phyloP scores from a whole-genome alignment of 2,797 vertebrate genomes.

The Chloroceryle inda region DNA sequence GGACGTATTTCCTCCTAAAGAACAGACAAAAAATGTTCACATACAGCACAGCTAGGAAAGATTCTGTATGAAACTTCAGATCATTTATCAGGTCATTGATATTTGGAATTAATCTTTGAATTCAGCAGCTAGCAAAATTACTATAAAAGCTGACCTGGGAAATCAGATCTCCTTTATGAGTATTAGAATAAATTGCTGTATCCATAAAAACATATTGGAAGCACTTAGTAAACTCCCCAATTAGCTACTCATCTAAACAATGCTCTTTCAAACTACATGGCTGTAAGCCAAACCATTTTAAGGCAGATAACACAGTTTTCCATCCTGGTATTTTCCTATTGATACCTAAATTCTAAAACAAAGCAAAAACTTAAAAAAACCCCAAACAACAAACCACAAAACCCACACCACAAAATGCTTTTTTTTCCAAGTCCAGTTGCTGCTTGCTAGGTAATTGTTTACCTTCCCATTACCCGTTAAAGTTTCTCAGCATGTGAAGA shows the following conservation, averaged over 20 bases:
- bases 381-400: neutral
- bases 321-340: neutral
- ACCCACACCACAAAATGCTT: too few species aligned
- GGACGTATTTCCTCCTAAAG: conserved; percentile 92
- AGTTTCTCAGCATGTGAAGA: neutral
- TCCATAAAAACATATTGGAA: neutral
- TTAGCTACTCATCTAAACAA: conserved; percentile 1
- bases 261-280: neutral
- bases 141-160: neutral
- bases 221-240: neutral
- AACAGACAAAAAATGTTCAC: conserved; percentile 56
- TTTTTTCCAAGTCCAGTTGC: neutral
- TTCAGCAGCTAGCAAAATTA: neutral
- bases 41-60: neutral
- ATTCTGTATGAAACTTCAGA: neutral
- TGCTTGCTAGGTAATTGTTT: neutral
- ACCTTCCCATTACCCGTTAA: neutral
- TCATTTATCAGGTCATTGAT: neutral
- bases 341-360: neutral
- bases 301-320: neutral
- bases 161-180: neutral
- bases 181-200: neutral
- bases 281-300: neutral
- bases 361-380: neutral
- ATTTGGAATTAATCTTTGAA: neutral